Conservation (phyloP, 30 jellyfish, hydroid and myxozoan genomes). For the Nemopilema nomurai region DNA sequence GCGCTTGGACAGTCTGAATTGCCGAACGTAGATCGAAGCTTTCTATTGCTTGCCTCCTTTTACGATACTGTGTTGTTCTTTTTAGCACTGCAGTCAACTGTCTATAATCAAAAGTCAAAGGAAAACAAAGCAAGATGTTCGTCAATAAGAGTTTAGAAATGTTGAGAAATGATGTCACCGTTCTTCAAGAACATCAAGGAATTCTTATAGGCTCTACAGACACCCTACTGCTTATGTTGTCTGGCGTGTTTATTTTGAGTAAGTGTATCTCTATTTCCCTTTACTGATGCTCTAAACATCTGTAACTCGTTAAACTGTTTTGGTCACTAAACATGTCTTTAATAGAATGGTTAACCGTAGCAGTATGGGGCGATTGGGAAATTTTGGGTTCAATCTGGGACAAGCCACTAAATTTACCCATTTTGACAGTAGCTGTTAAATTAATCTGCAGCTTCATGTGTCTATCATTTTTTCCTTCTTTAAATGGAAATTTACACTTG, state of each 20-base stretch:
- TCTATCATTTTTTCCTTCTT: neutral
- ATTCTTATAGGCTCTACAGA: slow-evolving; percentile 17
- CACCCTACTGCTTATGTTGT: slow-evolving; percentile 33
- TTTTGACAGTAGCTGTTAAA: too few species aligned
- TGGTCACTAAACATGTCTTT: too few species aligned
- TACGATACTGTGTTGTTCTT: neutral
- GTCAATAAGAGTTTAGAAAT: neutral
- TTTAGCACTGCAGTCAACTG: neutral
- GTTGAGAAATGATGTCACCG: neutral
- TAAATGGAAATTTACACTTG: neutral
- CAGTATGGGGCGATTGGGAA: neutral
- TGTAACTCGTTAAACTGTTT: too few species aligned
- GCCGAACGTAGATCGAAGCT: too few species aligned
- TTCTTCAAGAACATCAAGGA: neutral
- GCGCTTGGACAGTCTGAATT: too few species aligned
- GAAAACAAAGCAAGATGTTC: neutral
- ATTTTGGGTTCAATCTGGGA: neutral
- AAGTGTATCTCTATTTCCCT: neutral
- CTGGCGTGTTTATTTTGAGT: slow-evolving; percentile 40
- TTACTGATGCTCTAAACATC: neutral
- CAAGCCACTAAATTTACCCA: too few species aligned
- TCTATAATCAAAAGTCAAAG: neutral
- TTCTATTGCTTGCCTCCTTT: too few species aligned
- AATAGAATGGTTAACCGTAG: too few species aligned
- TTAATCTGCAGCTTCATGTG: too few species aligned